phyloP scores from a whole-genome alignment of 92 coral and sea anemone genomes.

The Hydrozoanthus gracilis region DNA sequence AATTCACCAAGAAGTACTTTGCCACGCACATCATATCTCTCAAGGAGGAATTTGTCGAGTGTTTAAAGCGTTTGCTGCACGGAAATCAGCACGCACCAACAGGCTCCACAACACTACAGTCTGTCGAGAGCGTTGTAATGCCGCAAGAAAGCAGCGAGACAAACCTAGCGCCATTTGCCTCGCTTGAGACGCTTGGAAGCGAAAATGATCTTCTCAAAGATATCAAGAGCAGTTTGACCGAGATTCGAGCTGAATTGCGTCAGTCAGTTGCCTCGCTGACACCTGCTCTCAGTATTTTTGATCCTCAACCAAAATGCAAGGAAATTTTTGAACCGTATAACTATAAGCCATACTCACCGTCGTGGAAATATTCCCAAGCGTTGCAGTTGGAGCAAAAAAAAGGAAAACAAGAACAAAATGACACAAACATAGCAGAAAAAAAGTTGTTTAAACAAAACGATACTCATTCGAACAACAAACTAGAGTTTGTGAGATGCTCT shows the following conservation, averaged over 20 bases:
- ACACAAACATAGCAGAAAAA: not conserved
- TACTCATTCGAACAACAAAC: not conserved
- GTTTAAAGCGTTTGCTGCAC: not conserved
- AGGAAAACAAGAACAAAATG: not conserved
- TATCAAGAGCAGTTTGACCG: constrained; percentile 18
- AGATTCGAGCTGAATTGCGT: constrained; percentile 31
- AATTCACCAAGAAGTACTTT: constrained; percentile 62
- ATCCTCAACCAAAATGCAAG: not conserved
- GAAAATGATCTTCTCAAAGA: not conserved
- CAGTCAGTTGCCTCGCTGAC: not conserved
- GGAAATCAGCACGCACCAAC: not conserved
- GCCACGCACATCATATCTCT: not conserved
- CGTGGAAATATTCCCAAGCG: not conserved
- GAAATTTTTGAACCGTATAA: constrained; percentile 5
- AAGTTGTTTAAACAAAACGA: not conserved
- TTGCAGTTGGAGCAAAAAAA: not conserved
- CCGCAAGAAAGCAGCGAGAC: not conserved
- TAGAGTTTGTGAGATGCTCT: not conserved
- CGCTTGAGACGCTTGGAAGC: not conserved
- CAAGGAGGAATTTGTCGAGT: not conserved
- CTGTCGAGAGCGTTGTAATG: constrained; percentile 1
- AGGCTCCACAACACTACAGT: not conserved
- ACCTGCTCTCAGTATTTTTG: constrained; percentile 2
- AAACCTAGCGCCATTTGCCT: not conserved
- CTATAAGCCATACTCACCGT: not conserved